Evolutionary conservation across 2,113 vertebrate species (phyloP), one percentile per base, ranked within the genome.

Genomic region (Carassius auratus): DNA sequence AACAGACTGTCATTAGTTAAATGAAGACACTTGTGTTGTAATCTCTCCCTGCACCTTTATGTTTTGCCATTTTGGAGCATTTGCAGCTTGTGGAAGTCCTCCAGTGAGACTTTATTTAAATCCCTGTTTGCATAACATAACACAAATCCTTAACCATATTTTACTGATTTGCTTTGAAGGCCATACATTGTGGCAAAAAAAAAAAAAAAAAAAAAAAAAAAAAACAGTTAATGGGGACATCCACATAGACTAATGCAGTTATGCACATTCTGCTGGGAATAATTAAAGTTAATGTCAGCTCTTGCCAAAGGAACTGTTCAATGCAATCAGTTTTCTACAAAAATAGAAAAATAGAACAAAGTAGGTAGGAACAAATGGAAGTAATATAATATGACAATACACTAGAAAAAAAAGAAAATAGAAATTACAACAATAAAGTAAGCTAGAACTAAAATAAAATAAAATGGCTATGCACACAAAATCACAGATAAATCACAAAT

Each of bases 181-280:
- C 81, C 68, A 57, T 42, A 73, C 68, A 55, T 73, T 13, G 33
- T 42, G 0, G 55, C 8, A 62, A 68, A 81, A 71, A 61, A 79
- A 30, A 30, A 30, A 30, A 30, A 30, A 30, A 26, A 26, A 30
- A 30, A 30, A 26, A 26, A 26, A 26, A 26, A 26, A 26, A 26
- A 26, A 26, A 26, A 26, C 15, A 55, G 61, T 59, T 21, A 85
- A 73, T 71, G 21, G 77, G 50, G 55, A 61, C 36, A 86, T 81
- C 76, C 59, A 13, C 48, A 69, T 23, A 81, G 48, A 74, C n/a
- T 61, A 73, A 48, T 74, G 30, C 23, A 86, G 77, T 59, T 38
- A 75, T 73, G 48, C 23, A 64, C 26, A 74, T 80, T 86, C 84
- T 73, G 23, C 36, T 81, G 76, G 62, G 84, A 86, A 81, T 86